Conservation (phyloP, 2,797 vertebrate genomes). For the Triplophysa yarkandensis region DNA sequence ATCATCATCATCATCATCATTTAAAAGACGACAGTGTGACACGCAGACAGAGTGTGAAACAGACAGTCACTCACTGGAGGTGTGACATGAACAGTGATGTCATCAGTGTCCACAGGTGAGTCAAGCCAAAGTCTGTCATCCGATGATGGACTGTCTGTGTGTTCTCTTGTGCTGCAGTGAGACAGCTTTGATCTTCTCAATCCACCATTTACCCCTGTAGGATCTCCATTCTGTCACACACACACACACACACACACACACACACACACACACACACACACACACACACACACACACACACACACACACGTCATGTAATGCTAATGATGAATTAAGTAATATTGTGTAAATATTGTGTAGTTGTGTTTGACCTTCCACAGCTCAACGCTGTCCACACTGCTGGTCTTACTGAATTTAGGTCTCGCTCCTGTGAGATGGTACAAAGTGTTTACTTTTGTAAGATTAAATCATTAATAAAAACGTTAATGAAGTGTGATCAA, state of each 20-base stretch:
- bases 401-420: constrained; percentile 87
- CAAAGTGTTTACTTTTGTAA: too few species aligned
- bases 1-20: too few species aligned
- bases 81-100: constrained; percentile 82
- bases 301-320: background rate
- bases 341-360: background rate
- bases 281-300: background rate
- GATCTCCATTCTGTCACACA: constrained; percentile 83
- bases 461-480: too few species aligned
- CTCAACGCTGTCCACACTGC: constrained; percentile 89
- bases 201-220: constrained; percentile 76
- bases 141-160: constrained; percentile 74
- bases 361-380: constrained; percentile 82
- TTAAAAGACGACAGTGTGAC: background rate
- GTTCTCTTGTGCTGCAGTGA: constrained; percentile 77
- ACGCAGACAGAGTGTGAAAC: background rate
- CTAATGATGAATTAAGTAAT: too few species aligned
- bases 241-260: background rate
- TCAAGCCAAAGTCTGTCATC: constrained; percentile 76
- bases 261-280: background rate
- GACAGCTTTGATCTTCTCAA: constrained; percentile 75
- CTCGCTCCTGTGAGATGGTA: constrained; percentile 80
- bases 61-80: constrained; percentile 74
- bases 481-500: background rate
- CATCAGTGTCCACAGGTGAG: constrained; percentile 79